A percentile compares a stretch with the other conserved stretches of the same genome.
Evolutionary conservation across 64 coral and sea anemone species (phyloP).

Genomic region (Stichodactyla mertensii): DNA sequence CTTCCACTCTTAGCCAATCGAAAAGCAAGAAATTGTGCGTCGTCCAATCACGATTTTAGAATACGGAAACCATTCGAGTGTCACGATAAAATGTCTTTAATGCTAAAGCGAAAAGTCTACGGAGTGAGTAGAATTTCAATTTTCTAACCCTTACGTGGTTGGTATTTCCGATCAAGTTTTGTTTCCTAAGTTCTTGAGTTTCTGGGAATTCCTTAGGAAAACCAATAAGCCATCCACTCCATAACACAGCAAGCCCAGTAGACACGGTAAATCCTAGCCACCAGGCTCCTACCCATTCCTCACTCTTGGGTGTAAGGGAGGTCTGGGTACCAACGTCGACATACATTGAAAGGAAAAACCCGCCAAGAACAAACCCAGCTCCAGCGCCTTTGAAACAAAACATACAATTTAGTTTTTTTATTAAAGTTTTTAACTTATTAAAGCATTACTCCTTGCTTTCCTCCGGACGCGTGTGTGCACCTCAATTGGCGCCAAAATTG

Average conservation of each 20-base stretch:
- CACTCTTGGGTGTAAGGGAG: slow-evolving; percentile 32
- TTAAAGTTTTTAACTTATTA: no score
- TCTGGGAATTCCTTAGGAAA: slow-evolving; percentile 52
- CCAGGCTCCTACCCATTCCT: slow-evolving; percentile 72
- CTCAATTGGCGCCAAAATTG: no score
- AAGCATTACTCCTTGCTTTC: no score
- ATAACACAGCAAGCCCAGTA: slow-evolving; percentile 23
- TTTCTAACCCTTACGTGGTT: neutral
- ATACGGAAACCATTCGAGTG: no score
- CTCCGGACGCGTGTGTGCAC: no score
- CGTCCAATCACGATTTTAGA: no score
- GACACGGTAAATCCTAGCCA: slow-evolving; percentile 66
- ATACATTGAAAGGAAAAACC: slow-evolving; percentile 49
- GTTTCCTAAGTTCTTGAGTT: slow-evolving; percentile 26
- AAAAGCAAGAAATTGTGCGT: no score
- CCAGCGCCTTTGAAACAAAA: slow-evolving; percentile 34
- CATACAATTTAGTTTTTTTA: neutral
- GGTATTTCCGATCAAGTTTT: slow-evolving; percentile 5
- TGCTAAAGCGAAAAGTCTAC: no score
- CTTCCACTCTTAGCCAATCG: no score
- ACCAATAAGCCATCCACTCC: slow-evolving; percentile 49
- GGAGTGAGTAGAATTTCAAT: no score
- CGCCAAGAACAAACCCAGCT: slow-evolving; percentile 48
- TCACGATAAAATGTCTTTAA: no score
- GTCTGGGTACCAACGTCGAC: slow-evolving; percentile 59